Evolutionary conservation across 2,113 vertebrate species (phyloP), one percentile per base, ranked within the genome.

Genomic region (Percina caprodes): DNA sequence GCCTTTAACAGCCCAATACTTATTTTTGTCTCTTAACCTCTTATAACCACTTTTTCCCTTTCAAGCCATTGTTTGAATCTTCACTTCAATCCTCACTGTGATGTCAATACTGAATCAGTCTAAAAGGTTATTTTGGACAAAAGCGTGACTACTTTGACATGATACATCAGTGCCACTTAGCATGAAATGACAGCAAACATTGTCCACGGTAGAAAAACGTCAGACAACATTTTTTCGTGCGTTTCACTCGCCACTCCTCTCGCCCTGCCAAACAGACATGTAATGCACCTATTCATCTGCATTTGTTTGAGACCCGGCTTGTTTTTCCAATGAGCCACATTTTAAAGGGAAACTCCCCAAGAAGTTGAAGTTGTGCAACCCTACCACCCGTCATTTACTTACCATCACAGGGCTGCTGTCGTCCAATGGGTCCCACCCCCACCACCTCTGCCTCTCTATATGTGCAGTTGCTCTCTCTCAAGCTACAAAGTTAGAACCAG

Each of bases 281-380:
- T 54, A 76, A 79, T 74, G 46, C 63, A 35, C 30, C 85, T 67
- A 74, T 90, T 90, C 87, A 88, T 85, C 69, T 39, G 24, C 68
- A 66, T 75, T n/a, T 84, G 79, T 87, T 88, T 88, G 54, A 76
- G 51, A 78, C 61, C 46, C 49, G 24, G 62, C 82, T 80, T 87
- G 91, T 88, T 91, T 89, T 92, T 78, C 66, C 82, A 86, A 74
- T 75, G 74, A 60, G 18, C 54, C 6, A 4, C 58, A 2, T 77
- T 88, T 89, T 54, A 71, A 66, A 80, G 55, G 87, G 88, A 74
- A 87, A 91, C 88, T 90, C 88, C 85, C 90, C 72, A 14, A 51
- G 59, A 81, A 80, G 88, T 92, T 91, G 87, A 86, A 87, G 92
- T 83, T 83, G 89, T 84, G 82, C 85, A 84, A 89, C 82, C 19